Conservation (phyloP, 2,797 vertebrate genomes). For the Picus viridis region DNA sequence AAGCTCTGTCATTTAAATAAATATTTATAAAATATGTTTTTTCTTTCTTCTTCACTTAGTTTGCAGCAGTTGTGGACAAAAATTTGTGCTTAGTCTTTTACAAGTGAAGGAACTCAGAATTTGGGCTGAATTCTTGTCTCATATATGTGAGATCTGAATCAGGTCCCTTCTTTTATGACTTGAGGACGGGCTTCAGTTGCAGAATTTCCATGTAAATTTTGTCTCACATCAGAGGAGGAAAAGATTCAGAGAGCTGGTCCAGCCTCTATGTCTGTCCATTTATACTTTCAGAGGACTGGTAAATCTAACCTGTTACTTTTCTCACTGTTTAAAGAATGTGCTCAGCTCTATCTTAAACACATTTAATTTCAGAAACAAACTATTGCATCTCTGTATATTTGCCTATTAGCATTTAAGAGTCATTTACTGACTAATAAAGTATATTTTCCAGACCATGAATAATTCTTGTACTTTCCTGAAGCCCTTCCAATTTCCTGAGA, state of each 20-base stretch:
- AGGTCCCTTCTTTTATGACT: not conserved
- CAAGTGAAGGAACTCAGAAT: not conserved
- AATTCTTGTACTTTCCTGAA: conserved; percentile 16
- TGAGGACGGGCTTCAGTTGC: not conserved
- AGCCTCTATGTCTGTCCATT: not conserved
- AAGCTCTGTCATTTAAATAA: conserved; percentile 58
- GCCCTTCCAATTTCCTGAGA: conserved; percentile 18
- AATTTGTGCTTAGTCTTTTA: not conserved
- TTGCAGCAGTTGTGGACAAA: not conserved
- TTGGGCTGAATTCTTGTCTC: not conserved
- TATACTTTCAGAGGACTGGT: not conserved
- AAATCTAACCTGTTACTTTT: not conserved
- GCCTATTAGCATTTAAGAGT: not conserved
- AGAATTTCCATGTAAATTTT: not conserved
- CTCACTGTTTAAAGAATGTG: not conserved
- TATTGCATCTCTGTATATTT: not conserved
- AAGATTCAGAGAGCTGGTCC: not conserved
- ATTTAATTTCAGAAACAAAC: not conserved
- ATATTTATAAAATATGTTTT: conserved; percentile 48
- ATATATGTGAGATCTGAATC: not conserved
- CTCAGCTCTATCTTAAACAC: not conserved
- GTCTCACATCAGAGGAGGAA: not conserved
- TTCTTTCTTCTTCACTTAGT: conserved; percentile 4
- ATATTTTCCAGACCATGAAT: not conserved
- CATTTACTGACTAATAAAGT: not conserved